These are phyloP conservation scores for Psylliodes chrysocephalus DNA, from an alignment of 2,888 invertebrate species.

Conservation along the genomic window DNA sequence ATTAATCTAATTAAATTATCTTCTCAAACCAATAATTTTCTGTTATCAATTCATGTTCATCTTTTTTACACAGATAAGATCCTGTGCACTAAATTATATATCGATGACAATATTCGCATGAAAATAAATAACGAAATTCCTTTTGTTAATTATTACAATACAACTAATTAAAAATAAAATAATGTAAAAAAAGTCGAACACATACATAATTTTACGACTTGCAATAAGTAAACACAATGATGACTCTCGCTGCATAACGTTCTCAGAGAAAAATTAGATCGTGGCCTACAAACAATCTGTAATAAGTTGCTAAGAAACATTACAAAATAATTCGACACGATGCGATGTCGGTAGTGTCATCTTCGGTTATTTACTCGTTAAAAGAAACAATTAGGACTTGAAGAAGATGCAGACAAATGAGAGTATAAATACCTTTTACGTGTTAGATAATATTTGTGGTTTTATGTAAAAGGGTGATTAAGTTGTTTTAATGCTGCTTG, in stretches of 20 bases:
- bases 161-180: slow-evolving; percentile 19
- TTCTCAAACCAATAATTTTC: background rate
- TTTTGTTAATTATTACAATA: slow-evolving; percentile 23
- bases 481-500: too few relatives aligned
- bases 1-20: too few relatives aligned
- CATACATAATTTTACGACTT: slow-evolving; percentile 19
- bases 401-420: background rate
- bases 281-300: slow-evolving; percentile 14
- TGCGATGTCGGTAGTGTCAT: background rate
- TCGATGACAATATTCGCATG: slow-evolving; percentile 19
- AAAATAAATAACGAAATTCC: slow-evolving; percentile 9
- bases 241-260: slow-evolving; percentile 8
- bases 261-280: slow-evolving; percentile 41
- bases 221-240: slow-evolving; percentile 17
- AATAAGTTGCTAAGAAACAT: background rate
- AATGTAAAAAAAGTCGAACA: slow-evolving; percentile 4
- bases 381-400: background rate
- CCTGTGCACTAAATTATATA: background rate
- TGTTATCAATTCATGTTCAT: background rate
- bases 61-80: background rate
- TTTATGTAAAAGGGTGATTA: background rate
- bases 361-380: slow-evolving; percentile 3
- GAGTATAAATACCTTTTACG: background rate
- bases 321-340: background rate
- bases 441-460: background rate